Base-by-base conservation (phyloP, 2,888 invertebrate genomes). In the Cerastoderma edule region DNA sequence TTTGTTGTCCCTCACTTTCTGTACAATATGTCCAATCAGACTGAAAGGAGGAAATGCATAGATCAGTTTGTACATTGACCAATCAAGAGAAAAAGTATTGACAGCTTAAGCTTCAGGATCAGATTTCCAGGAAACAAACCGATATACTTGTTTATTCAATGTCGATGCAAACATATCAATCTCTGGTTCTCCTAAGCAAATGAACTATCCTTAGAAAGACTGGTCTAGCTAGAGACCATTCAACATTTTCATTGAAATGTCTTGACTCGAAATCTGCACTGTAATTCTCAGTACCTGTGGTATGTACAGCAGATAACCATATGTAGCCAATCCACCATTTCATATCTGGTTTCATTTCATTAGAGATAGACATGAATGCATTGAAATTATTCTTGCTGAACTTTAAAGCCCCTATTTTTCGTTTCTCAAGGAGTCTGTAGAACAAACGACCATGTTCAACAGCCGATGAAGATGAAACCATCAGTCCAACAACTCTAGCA, bases 81-180 rank as follows among this genome's bases (percentile, higher is more conserved):
- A n/a, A n/a, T n/a, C n/a, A n/a, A n/a, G n/a, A n/a, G 74, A 67
- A 74, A 76, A 78, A 44, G 70, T 74, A 78, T 72, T 67, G 57
- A 73, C 46, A 56, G 6, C 44, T 1, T 1, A 0, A 35, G 74
- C 74, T 4, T 65, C 57, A 53, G 77, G 50, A 57, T 73, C 77
- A 46, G 72, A 50, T 44, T 60, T 72, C 77, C 77, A 69, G 8
- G 74, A 69, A n/a, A 73, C 66, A 70, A 54, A 78, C 3, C 35
- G 35, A 16, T 22, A 19, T 8, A 77, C 8, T 30, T 77, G 72
- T 27, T 54, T 57, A 44, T 72, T 72, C 3, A 65, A 1, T 22
- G 68, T 65, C 28, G 76, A 76, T 2, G 76, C 76, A 76, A 76
- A 76, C 64, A 72, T 71, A 27, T 71, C 75, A 24, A 77, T 72